Percentiles rank a stretch among this genome's conserved stretches.
These are phyloP conservation scores for Ascaphus truei DNA, from an alignment of 2,113 vertebrate species.

Conservation along the genomic window DNA sequence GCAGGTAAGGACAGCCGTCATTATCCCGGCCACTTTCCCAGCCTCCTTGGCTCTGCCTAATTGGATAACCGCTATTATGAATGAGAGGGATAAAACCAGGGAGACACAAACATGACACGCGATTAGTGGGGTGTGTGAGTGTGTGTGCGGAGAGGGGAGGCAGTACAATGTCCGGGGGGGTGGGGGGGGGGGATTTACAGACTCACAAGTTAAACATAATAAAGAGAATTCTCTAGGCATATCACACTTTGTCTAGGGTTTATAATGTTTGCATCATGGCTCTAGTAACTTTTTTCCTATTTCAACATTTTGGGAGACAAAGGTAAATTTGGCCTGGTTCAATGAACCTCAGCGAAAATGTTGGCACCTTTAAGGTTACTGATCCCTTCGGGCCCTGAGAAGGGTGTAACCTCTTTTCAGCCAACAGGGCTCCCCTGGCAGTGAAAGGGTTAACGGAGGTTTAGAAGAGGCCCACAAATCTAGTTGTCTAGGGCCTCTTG, in stretches of 20 bases:
- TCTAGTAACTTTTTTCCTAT: too few species aligned
- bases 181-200: background rate
- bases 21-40: background rate
- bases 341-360: too few species aligned
- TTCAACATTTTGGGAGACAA: too few species aligned
- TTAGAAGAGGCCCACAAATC: background rate
- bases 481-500: conserved; percentile 24
- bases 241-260: too few species aligned
- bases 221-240: too few species aligned
- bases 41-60: conserved; percentile 5
- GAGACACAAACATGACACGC: background rate
- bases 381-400: too few species aligned
- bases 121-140: conserved; percentile 14
- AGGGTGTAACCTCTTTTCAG: too few species aligned
- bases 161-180: background rate
- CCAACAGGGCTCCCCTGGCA: background rate
- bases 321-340: too few species aligned
- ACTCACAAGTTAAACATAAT: too few species aligned
- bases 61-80: conserved; percentile 11
- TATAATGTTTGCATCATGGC: too few species aligned
- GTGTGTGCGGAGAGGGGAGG: background rate
- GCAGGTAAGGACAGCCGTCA: background rate
- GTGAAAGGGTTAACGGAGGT: conserved; percentile 18
- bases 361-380: too few species aligned
- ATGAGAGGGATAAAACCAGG: conserved; percentile 1